A percentile compares a stretch with the other conserved stretches of the same genome.
These are phyloP conservation scores for Plutomurus gul DNA, from an alignment of 1,140 invertebrate genomes.

Conservation along the genomic window DNA sequence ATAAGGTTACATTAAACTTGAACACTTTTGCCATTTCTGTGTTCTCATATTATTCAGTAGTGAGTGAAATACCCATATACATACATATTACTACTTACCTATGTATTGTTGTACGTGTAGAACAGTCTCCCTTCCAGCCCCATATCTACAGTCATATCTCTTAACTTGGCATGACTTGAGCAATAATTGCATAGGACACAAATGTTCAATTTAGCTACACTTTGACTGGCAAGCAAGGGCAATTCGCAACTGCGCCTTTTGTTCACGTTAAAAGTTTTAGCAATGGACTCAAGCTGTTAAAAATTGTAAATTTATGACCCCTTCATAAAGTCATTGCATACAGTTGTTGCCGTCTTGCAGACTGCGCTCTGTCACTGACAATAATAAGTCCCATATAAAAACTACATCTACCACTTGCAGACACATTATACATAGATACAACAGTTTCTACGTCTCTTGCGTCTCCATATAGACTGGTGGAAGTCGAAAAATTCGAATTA, in stretches of 20 bases:
- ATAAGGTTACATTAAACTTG: too few species aligned
- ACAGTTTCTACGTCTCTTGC: too few species aligned
- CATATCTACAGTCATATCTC: neutral
- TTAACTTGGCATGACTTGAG: neutral
- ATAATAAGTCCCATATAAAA: too few species aligned
- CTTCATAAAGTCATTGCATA: slow-evolving; percentile 21
- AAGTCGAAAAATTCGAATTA: too few species aligned
- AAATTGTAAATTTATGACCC: slow-evolving; percentile 25
- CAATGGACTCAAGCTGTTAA: slow-evolving; percentile 28
- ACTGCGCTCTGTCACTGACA: too few species aligned
- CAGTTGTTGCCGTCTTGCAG: neutral
- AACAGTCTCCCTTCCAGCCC: neutral
- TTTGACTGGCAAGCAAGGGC: neutral
- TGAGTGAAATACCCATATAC: too few species aligned
- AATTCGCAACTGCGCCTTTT: neutral
- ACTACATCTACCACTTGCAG: slow-evolving; percentile 10
- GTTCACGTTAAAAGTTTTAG: neutral
- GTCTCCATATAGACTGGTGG: too few species aligned
- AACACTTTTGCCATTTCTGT: too few species aligned
- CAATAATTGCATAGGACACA: neutral
- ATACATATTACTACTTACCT: too few species aligned
- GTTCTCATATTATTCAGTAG: too few species aligned
- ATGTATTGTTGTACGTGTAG: neutral
- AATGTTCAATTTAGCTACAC: slow-evolving; percentile 17
- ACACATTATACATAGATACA: too few species aligned